Percentiles rank a stretch among this genome's conserved stretches.
phyloP scores from a whole-genome alignment of 2,797 vertebrate species.

The Leptodactylus fallax region DNA sequence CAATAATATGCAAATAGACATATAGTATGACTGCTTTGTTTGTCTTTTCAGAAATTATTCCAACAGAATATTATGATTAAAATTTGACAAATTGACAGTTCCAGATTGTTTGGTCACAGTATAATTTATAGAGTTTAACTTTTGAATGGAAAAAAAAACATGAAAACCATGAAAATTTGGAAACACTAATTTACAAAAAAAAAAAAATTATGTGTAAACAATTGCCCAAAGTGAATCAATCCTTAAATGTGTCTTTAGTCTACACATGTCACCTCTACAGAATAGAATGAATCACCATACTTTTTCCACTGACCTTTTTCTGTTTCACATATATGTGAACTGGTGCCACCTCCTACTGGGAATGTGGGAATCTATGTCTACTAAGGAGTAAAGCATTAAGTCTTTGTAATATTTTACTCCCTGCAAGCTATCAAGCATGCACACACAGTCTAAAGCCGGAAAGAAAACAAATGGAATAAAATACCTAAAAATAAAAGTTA shows the following conservation, averaged over 20 bases:
- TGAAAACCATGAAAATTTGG: neutral
- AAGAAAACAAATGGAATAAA: neutral
- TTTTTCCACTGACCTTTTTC: slow-evolving; percentile 46
- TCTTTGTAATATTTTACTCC: slow-evolving; percentile 6
- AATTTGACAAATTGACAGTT: neutral
- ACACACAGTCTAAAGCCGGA: neutral
- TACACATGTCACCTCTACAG: slow-evolving; percentile 1
- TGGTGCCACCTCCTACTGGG: slow-evolving; percentile 56
- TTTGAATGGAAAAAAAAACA: neutral
- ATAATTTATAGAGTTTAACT: neutral
- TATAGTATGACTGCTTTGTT: too few relatives aligned
- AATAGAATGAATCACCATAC: slow-evolving; percentile 41
- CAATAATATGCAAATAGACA: too few relatives aligned
- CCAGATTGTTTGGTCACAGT: neutral
- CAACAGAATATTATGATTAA: neutral
- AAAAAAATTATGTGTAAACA: neutral
- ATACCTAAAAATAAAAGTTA: neutral
- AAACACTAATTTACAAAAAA: neutral
- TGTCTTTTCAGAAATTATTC: too few relatives aligned
- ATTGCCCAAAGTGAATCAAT: neutral
- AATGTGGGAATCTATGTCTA: slow-evolving; percentile 40
- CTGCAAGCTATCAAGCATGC: neutral
- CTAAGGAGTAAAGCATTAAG: slow-evolving; percentile 14
- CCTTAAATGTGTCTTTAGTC: neutral
- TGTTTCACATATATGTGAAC: slow-evolving; percentile 32